Evolutionary conservation across 2,797 vertebrate species (phyloP).

Genomic region (Onychomys leucogaster): DNA sequence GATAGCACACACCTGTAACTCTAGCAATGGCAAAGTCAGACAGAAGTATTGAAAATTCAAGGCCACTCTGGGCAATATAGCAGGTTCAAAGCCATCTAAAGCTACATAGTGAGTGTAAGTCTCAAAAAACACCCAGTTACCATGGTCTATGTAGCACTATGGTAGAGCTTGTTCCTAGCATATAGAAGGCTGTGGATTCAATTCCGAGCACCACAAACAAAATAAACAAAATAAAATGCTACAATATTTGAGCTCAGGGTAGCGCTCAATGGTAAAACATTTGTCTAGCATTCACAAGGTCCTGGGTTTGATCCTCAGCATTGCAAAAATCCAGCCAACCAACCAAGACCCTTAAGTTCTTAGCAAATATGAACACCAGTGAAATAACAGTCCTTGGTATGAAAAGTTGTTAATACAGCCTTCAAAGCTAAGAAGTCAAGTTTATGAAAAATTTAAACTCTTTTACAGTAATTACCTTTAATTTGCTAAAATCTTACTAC

Average conservation of each 20-base stretch:
- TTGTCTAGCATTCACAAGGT: not conserved
- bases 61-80: not conserved
- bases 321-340: not conserved
- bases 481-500: not conserved
- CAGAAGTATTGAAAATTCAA: not conserved
- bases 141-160: not conserved
- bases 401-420: not conserved
- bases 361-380: not conserved
- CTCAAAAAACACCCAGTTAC: not conserved
- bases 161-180: not conserved
- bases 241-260: not conserved
- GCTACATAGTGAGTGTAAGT: not conserved
- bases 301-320: not conserved
- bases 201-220: not conserved
- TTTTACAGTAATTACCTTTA: conserved; percentile 38
- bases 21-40: not conserved
- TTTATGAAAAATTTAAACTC: not conserved
- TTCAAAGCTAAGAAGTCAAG: not conserved
- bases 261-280: not conserved
- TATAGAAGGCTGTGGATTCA: not conserved
- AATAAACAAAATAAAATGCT: not conserved
- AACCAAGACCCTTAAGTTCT: not conserved
- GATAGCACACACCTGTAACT: not conserved
- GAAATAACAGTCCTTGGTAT: not conserved
- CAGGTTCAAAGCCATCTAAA: not conserved